phyloP scores from a whole-genome alignment of 2,797 vertebrate genomes.

The Lagodon rhomboides region DNA sequence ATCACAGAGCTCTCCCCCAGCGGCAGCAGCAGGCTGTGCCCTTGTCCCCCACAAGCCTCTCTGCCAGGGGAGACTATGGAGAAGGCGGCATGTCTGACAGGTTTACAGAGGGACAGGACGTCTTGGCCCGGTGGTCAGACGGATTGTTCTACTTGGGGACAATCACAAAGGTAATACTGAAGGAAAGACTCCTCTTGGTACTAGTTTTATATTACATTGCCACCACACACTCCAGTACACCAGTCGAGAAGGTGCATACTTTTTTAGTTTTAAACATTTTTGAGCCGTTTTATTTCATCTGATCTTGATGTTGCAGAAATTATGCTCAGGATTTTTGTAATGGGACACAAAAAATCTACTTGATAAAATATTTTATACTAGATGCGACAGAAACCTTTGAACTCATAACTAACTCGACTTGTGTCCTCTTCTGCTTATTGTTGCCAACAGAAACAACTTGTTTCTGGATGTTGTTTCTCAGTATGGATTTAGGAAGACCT shows the following conservation, averaged over 20 bases:
- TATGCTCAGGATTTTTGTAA: background rate
- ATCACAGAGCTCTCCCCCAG: conserved; percentile 90
- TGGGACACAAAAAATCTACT: background rate
- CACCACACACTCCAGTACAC: background rate
- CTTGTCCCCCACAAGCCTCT: conserved; percentile 89
- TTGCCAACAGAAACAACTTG: background rate
- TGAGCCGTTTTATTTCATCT: background rate
- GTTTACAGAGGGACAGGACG: conserved; percentile 98
- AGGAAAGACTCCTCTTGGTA: background rate
- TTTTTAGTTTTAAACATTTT: background rate
- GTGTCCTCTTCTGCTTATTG: background rate
- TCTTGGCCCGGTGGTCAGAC: conserved; percentile 99
- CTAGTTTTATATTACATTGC: background rate
- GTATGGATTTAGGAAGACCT: background rate
- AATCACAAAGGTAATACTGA: conserved; percentile 93
- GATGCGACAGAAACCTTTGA: background rate
- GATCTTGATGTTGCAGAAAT: background rate
- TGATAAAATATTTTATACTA: background rate
- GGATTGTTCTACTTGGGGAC: conserved; percentile 99
- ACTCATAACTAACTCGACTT: background rate
- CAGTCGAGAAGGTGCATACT: too few species aligned
- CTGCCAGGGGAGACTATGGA: conserved; percentile 91
- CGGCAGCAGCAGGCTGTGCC: conserved; percentile 90
- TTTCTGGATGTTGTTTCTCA: background rate
- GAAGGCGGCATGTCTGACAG: conserved; percentile 90